Percentiles rank a stretch among this genome's conserved stretches.
Evolutionary conservation across 2,888 invertebrate genomes (phyloP).

Genomic region (Mythimna ferrago): DNA sequence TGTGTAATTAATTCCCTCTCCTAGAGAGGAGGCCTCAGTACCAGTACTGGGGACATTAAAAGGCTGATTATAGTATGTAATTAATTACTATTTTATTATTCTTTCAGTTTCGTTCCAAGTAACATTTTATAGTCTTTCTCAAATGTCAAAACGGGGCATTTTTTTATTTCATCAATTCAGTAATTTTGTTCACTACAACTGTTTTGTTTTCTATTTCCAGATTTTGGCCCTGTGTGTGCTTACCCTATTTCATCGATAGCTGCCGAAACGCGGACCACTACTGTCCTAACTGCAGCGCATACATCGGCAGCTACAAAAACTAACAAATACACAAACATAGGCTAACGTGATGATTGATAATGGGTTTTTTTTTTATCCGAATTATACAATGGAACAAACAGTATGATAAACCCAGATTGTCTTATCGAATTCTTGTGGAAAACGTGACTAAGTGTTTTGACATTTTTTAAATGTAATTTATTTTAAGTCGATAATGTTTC

Average conservation of each 20-base stretch:
- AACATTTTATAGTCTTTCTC: too few species aligned
- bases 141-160: too few species aligned
- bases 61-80: too few species aligned
- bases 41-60: too few species aligned
- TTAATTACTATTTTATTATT: too few species aligned
- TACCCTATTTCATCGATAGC: constrained; percentile 32
- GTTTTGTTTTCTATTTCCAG: constrained; percentile 25
- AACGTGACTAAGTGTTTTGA: not conserved
- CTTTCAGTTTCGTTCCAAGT: too few species aligned
- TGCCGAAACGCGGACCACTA: constrained; percentile 54
- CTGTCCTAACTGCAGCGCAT: constrained; percentile 48
- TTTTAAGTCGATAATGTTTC: not conserved
- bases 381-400: constrained; percentile 5
- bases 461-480: not conserved
- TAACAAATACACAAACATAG: constrained; percentile 3
- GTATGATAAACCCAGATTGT: constrained; percentile 10
- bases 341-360: not conserved
- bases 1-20: too few species aligned
- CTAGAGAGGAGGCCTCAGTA: too few species aligned
- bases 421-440: constrained; percentile 23
- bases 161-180: not conserved
- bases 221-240: constrained; percentile 42
- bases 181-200: not conserved
- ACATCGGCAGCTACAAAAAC: constrained; percentile 27
- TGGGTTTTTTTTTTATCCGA: constrained; percentile 6